Evolutionary conservation across 2,888 invertebrate species (phyloP).

Genomic region (Malthinus seriepunctatus): DNA sequence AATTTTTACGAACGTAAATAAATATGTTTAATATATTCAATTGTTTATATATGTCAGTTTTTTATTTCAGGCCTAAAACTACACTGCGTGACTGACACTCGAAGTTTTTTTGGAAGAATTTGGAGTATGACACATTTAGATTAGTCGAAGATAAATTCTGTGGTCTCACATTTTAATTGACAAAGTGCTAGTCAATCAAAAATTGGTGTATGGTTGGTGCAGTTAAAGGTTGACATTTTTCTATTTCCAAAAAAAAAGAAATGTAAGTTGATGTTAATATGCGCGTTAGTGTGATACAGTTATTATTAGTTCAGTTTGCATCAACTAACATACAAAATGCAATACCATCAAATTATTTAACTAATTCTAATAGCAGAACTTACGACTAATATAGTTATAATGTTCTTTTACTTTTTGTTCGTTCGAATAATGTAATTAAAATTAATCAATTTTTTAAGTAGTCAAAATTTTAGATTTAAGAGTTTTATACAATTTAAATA

Average conservation of each 20-base stretch:
- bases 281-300: not conserved
- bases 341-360: not conserved
- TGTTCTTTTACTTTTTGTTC: no score
- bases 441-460: no score
- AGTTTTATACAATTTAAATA: no score
- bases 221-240: not conserved
- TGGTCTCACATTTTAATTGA: slow-evolving; percentile 52
- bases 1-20: slow-evolving; percentile 47
- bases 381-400: no score
- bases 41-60: slow-evolving; percentile 52
- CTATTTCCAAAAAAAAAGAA: slow-evolving; percentile 1
- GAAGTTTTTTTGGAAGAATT: slow-evolving; percentile 56
- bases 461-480: no score
- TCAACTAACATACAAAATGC: slow-evolving; percentile 13
- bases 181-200: slow-evolving; percentile 26
- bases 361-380: no score
- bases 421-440: no score
- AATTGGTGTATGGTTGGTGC: slow-evolving; percentile 23
- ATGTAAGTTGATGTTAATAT: slow-evolving; percentile 23
- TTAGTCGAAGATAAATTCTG: slow-evolving; percentile 56
- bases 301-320: slow-evolving; percentile 1
- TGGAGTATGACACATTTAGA: slow-evolving; percentile 55
- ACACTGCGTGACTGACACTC: slow-evolving; percentile 56
- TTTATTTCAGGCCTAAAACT: slow-evolving; percentile 55
- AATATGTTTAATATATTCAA: slow-evolving; percentile 46